These are phyloP conservation scores for Xanthia icteritia DNA, from an alignment of 2,888 invertebrate genomes.

Conservation along the genomic window DNA sequence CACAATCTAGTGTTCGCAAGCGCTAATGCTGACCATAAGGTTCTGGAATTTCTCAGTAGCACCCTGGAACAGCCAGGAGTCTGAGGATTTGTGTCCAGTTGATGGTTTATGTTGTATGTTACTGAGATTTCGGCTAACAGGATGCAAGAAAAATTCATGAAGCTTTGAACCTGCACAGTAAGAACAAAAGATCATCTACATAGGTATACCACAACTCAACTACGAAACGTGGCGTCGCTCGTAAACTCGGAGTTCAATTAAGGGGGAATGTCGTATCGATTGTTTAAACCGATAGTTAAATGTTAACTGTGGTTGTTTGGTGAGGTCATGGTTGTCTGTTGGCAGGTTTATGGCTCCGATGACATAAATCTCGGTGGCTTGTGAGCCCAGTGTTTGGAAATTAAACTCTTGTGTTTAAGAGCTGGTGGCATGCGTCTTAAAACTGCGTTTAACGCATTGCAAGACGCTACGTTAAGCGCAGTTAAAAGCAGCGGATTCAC, in stretches of 20 bases:
- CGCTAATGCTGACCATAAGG: no score
- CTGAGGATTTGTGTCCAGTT: no score
- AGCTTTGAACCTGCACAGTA: not conserved
- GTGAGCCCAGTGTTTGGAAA: constrained; percentile 17
- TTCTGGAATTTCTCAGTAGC: no score
- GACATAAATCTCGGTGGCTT: constrained; percentile 34
- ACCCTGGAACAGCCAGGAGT: no score
- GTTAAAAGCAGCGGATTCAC: no score
- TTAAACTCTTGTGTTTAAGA: not conserved
- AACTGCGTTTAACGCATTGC: not conserved
- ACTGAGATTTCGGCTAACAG: not conserved
- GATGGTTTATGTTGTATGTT: not conserved
- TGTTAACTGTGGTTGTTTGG: constrained; percentile 47
- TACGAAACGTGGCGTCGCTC: constrained; percentile 33
- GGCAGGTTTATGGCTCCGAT: constrained; percentile 44
- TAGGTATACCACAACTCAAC: constrained; percentile 6
- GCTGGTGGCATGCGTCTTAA: not conserved
- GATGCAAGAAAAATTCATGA: not conserved
- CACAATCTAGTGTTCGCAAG: no score
- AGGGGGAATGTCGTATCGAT: constrained; percentile 58
- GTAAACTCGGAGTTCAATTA: constrained; percentile 59
- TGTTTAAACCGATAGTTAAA: constrained; percentile 59
- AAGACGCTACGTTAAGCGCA: no score
- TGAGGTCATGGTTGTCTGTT: constrained; percentile 56
- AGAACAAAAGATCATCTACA: not conserved